Evolutionary conservation across 2,113 vertebrate species (phyloP).

Genomic region (Phainopepla nitens): DNA sequence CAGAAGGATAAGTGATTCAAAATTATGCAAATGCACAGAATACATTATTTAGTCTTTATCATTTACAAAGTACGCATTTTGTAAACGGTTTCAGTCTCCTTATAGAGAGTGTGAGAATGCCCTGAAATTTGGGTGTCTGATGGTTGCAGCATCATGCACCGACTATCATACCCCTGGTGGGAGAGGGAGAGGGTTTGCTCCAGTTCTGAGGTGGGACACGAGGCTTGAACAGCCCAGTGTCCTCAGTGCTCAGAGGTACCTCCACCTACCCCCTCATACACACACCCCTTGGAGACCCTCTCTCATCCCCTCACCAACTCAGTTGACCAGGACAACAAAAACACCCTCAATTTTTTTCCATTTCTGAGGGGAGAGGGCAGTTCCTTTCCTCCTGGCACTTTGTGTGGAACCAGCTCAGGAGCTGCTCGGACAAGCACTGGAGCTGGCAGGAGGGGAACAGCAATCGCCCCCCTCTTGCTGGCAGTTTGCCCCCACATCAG

Average conservation of each 20-base stretch:
- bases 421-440: fast-evolving
- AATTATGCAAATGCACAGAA: slow-evolving; percentile 20
- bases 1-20: slow-evolving; percentile 29
- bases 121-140: neutral
- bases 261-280: neutral
- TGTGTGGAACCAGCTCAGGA: neutral
- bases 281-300: neutral
- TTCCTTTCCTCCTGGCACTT: neutral
- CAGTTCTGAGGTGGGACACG: fast-evolving
- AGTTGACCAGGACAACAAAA: neutral
- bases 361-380: neutral
- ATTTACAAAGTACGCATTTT: neutral
- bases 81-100: neutral
- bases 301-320: neutral
- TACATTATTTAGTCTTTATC: neutral
- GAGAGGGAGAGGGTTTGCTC: neutral
- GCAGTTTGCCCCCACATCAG: neutral
- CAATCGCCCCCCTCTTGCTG: neutral
- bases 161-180: fast-evolving
- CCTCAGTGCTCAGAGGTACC: fast-evolving
- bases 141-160: fast-evolving
- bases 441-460: neutral
- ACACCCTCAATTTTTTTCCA: fast-evolving
- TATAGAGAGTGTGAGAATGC: neutral
- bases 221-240: neutral